Evolutionary conservation across 2,888 invertebrate genomes (phyloP).

Genomic region (Flexamia atlantica): DNA sequence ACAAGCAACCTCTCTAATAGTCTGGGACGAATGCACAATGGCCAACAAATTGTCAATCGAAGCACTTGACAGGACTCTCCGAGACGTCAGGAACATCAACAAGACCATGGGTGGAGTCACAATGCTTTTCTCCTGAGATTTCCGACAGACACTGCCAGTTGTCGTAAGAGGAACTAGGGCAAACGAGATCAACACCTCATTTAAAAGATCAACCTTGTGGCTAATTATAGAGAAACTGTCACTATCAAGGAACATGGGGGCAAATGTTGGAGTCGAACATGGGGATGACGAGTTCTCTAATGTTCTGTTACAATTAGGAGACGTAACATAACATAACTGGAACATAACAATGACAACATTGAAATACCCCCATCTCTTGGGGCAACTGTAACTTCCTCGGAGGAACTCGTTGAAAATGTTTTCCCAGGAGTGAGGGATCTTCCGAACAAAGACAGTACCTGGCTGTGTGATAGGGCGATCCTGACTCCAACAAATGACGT

Average conservation of each 20-base stretch:
- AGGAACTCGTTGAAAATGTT: not conserved
- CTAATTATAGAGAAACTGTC: not conserved
- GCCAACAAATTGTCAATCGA: slow-evolving; percentile 28
- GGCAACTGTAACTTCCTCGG: not conserved
- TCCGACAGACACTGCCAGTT: slow-evolving; percentile 42
- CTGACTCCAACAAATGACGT: slow-evolving; percentile 45
- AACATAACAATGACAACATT: not conserved
- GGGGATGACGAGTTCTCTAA: not conserved
- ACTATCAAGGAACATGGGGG: not conserved
- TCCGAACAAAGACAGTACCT: not conserved
- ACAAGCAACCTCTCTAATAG: slow-evolving; percentile 24
- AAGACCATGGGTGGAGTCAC: not conserved
- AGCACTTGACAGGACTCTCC: slow-evolving; percentile 16
- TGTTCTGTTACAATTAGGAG: not conserved
- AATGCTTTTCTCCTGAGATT: slow-evolving; percentile 6
- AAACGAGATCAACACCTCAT: slow-evolving; percentile 9
- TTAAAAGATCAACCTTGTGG: slow-evolving; percentile 28
- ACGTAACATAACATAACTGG: not conserved
- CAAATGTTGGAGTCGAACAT: not conserved
- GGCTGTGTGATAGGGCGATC: not conserved
- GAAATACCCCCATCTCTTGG: not conserved
- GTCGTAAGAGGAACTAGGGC: slow-evolving; percentile 39
- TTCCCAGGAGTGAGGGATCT: not conserved
- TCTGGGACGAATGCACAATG: slow-evolving; percentile 54
- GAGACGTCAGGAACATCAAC: slow-evolving; percentile 20